Percentiles rank a stretch among this genome's conserved stretches.
phyloP scores from a whole-genome alignment of 2,888 invertebrate genomes.

The Hypsopygia costalis region DNA sequence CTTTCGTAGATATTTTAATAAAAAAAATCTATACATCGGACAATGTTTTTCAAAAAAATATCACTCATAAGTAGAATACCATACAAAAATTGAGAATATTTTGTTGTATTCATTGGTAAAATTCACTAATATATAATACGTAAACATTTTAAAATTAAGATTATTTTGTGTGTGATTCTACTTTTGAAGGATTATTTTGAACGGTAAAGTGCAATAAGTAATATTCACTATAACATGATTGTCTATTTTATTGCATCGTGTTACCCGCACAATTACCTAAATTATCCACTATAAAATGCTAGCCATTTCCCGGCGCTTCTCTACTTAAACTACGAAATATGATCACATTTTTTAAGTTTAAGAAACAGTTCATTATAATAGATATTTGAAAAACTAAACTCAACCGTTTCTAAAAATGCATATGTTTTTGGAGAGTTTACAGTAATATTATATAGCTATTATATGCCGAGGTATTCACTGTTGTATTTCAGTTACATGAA shows the following conservation, averaged over 20 bases:
- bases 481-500: slow-evolving; percentile 12
- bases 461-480: slow-evolving; percentile 15
- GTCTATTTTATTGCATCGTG: slow-evolving; percentile 37
- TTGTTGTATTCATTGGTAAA: too few species aligned
- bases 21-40: too few species aligned
- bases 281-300: slow-evolving; percentile 32
- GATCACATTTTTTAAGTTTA: slow-evolving; percentile 55
- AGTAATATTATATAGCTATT: slow-evolving; percentile 13
- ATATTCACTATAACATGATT: slow-evolving; percentile 21
- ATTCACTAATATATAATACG: too few species aligned
- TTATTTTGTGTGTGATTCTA: not conserved
- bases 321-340: slow-evolving; percentile 41
- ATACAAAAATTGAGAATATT: too few species aligned
- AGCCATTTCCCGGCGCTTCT: slow-evolving; percentile 26
- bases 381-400: slow-evolving; percentile 15
- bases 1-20: too few species aligned
- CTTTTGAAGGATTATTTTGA: not conserved
- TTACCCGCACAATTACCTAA: slow-evolving; percentile 35
- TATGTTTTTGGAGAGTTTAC: slow-evolving; percentile 28
- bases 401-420: slow-evolving; percentile 30
- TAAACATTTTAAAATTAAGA: too few species aligned
- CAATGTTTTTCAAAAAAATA: too few species aligned
- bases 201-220: slow-evolving; percentile 22
- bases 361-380: slow-evolving; percentile 28
- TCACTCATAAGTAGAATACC: too few species aligned